These are phyloP conservation scores for Batillaria attramentaria DNA, from an alignment of 1,140 invertebrate genomes.

Conservation along the genomic window DNA sequence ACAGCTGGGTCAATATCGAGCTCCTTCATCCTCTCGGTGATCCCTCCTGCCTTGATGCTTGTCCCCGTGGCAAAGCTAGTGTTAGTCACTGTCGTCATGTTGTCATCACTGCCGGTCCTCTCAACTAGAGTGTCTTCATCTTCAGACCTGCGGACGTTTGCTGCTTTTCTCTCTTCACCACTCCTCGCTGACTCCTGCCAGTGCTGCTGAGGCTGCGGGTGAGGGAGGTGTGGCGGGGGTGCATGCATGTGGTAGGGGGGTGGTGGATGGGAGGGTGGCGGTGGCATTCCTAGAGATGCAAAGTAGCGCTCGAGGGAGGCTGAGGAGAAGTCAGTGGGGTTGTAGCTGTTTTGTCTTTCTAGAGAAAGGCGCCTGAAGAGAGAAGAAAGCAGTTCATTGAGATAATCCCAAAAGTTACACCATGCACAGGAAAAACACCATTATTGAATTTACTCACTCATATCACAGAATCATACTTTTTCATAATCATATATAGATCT, in stretches of 20 bases:
- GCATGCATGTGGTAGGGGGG: slow-evolving; percentile 5
- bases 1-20: slow-evolving; percentile 52
- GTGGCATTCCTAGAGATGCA: neutral
- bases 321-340: slow-evolving; percentile 52
- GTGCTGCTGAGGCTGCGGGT: slow-evolving; percentile 43
- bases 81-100: slow-evolving; percentile 43
- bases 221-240: slow-evolving; percentile 46
- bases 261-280: neutral
- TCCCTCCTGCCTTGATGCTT: slow-evolving; percentile 55
- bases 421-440: too few relatives aligned
- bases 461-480: too few relatives aligned
- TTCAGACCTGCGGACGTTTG: neutral
- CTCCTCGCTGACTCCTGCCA: too few relatives aligned
- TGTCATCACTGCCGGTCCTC: slow-evolving; percentile 30
- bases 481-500: too few relatives aligned
- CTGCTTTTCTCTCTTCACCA: neutral
- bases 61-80: slow-evolving; percentile 48
- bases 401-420: too few relatives aligned
- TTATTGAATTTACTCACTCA: too few relatives aligned
- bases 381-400: too few relatives aligned
- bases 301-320: slow-evolving; percentile 58
- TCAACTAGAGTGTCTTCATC: neutral
- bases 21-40: slow-evolving; percentile 60
- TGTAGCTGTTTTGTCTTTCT: slow-evolving; percentile 43
- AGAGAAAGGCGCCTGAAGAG: slow-evolving; percentile 49